Evolutionary conservation across 2,797 vertebrate genomes (phyloP).

Genomic region (Aratinga solstitialis): DNA sequence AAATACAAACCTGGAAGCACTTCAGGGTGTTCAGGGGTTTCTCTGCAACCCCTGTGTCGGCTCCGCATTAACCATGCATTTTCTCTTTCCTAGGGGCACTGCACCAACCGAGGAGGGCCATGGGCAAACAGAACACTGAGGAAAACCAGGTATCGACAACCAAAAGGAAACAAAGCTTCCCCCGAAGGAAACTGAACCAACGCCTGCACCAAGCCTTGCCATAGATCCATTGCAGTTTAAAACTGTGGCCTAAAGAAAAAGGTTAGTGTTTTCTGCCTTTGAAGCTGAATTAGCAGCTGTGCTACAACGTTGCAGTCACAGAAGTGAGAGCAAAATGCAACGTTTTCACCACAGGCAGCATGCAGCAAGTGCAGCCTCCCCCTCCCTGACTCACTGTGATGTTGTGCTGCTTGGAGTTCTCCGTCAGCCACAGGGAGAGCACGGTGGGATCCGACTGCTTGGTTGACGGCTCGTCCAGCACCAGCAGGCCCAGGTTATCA

Average conservation of each 20-base stretch:
- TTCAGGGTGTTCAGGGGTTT: fast-evolving
- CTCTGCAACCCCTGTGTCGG: background rate
- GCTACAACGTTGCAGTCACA: background rate
- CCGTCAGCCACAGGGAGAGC: constrained; percentile 90
- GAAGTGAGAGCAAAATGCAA: background rate
- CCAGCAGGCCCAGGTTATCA: constrained; percentile 88
- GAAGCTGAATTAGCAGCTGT: background rate
- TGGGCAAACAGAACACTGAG: fast-evolving
- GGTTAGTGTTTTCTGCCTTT: background rate
- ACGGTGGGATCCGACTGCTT: constrained; percentile 94
- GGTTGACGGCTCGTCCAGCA: constrained; percentile 92
- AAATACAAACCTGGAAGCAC: background rate
- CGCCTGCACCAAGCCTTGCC: background rate
- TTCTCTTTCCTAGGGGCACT: background rate
- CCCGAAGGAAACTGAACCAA: background rate
- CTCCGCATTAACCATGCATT: background rate
- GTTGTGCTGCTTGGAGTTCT: constrained; percentile 91
- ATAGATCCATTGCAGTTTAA: background rate
- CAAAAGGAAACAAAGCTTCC: background rate
- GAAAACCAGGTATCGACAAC: background rate
- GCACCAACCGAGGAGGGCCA: background rate
- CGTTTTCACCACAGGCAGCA: background rate
- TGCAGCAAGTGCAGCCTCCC: background rate
- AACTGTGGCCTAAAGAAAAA: background rate
- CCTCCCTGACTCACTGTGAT: constrained; percentile 73